Conservation (phyloP, 2,113 vertebrate genomes). For the Corythoichthys intestinalis region DNA sequence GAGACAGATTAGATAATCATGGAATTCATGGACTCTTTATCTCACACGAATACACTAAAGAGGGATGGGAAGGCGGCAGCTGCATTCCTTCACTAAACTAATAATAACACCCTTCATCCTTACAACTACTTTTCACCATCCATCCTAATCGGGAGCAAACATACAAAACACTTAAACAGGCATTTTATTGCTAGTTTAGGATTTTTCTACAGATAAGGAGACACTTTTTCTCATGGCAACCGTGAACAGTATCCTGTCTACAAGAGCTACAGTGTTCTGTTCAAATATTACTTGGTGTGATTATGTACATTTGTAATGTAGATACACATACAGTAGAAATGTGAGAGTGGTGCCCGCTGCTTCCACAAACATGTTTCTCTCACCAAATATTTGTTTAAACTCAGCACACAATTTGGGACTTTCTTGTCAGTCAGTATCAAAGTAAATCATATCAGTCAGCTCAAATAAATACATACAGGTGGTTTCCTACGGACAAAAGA, state of each 20-base stretch:
- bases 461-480: too few relatives aligned
- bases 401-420: not conserved
- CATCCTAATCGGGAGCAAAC: not conserved
- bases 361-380: not conserved
- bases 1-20: constrained; percentile 39
- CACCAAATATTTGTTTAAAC: not conserved
- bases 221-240: constrained; percentile 1
- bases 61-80: constrained; percentile 17
- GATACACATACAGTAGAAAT: too few relatives aligned
- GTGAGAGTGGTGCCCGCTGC: too few relatives aligned
- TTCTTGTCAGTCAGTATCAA: not conserved
- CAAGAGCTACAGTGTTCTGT: not conserved
- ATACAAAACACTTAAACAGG: not conserved
- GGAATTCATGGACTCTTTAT: constrained; percentile 24
- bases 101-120: not conserved
- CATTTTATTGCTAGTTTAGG: constrained; percentile 13
- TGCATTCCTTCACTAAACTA: constrained; percentile 23
- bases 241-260: not conserved
- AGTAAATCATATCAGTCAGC: too few relatives aligned
- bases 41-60: constrained; percentile 10
- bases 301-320: not conserved
- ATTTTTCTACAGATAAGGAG: constrained; percentile 15
- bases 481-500: too few relatives aligned
- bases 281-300: not conserved
- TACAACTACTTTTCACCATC: constrained; percentile 2